Evolutionary conservation across 2,113 vertebrate genomes (phyloP), one percentile per base, ranked within the genome.

Genomic region (Athene noctua): DNA sequence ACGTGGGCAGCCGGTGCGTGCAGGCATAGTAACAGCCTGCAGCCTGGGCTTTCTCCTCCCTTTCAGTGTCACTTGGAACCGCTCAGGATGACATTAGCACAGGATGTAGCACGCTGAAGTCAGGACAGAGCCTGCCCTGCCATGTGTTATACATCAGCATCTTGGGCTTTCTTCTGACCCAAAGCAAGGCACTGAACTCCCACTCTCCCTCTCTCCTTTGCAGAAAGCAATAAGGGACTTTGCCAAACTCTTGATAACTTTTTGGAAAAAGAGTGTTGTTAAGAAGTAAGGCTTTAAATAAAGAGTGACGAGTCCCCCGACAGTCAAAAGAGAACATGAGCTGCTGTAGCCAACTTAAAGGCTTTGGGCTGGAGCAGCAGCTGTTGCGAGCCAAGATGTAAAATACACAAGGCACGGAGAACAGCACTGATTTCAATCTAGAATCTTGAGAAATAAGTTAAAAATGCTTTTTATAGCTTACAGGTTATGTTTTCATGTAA

Each of bases 231-330:
- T 49, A 55, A 85, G 58, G 10, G 83, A 13, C 44, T 36, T 46
- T 90, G 96, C 92, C 92, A 95, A 96, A 42, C 70, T 90, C 89
- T 59, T 59, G 95, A 88, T 85, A 95, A 97, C 75, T 91, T 95
- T 91, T 92, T 94, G 97, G 95, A 96, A 97, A 92, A 96, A 88
- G 87, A 95, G 63, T 15, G 80, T 59, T 86, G 78, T 42, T 90
- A 86, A 88, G 87, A 85, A 93, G 79, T 72, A 88, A 82, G 25
- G 81, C 68, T 94, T 92, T 87, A 94, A 85, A 92, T 78, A 89
- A 80, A 21, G 3, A 66, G 62, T 44, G 79, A 80, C 1, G 9
- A 94, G 89, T 94, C 87, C 81, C 94, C 32, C 0, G 10, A 52
- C 62, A 86, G 91, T 44, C 78, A 44, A 36, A 88, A 54, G 32